Conservation (phyloP, 2,113 vertebrate genomes). For the Eonycteris spelaea region DNA sequence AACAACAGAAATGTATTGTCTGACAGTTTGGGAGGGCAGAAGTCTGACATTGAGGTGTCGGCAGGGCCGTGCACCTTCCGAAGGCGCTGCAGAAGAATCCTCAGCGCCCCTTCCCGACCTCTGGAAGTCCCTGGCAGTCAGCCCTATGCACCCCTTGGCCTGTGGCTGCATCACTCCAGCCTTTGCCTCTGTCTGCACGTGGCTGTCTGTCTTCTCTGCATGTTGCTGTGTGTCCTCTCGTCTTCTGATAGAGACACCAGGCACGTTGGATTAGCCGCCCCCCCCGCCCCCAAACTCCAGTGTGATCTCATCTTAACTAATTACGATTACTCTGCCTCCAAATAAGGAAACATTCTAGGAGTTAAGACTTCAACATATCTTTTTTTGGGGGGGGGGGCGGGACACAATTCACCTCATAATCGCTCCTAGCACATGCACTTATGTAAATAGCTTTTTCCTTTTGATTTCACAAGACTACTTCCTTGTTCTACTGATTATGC, state of each 20-base stretch:
- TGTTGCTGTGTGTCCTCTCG: too few relatives aligned
- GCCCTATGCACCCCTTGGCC: neutral
- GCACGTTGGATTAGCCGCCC: neutral
- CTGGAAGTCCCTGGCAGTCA: accelerated
- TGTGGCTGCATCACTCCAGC: accelerated
- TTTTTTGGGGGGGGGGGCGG: neutral
- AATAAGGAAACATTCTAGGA: neutral
- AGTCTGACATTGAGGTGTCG: neutral
- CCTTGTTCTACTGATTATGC: neutral
- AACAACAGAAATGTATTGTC: neutral
- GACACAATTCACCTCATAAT: neutral
- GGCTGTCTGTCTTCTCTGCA: neutral
- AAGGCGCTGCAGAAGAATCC: neutral
- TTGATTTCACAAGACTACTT: neutral
- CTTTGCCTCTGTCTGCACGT: neutral
- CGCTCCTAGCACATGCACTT: neutral
- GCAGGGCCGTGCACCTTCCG: neutral
- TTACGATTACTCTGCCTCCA: neutral
- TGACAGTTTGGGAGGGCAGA: neutral
- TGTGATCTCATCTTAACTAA: neutral
- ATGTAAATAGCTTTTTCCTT: neutral
- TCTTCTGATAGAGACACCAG: neutral
- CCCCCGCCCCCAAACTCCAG: neutral
- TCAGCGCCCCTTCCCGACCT: neutral
- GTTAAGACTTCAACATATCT: neutral